A percentile compares a stretch with the other conserved stretches of the same genome.
Conservation (phyloP, 2,113 vertebrate genomes). For the cattle (Bos taurus) region DNA sequence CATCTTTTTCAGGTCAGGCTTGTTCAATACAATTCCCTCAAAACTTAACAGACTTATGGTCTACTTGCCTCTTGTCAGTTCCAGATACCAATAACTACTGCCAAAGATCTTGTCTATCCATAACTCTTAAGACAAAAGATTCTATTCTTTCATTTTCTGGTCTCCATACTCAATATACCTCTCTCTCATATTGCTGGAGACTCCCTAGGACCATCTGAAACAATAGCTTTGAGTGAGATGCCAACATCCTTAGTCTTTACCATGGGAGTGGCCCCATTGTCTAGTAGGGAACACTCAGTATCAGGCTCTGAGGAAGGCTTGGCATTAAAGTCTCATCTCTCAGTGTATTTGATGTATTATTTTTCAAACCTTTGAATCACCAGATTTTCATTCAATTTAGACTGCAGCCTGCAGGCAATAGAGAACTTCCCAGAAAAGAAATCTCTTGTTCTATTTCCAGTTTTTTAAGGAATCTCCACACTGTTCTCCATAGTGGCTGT, state of each 20-base stretch:
- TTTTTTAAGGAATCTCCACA: too few relatives aligned
- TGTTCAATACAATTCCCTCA: slow-evolving; percentile 44
- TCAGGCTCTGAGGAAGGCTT: background rate
- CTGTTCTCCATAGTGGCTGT: too few relatives aligned
- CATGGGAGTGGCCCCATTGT: background rate
- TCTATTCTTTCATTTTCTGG: slow-evolving; percentile 18
- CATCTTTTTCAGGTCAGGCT: background rate
- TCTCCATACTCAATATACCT: background rate
- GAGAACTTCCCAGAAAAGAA: background rate
- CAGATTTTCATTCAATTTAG: background rate
- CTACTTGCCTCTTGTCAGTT: slow-evolving; percentile 31
- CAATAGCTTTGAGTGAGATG: background rate
- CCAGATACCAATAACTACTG: slow-evolving; percentile 11
- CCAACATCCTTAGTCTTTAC: background rate
- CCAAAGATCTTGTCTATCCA: background rate
- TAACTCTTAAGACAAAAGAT: slow-evolving; percentile 7
- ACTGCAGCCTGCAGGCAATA: background rate
- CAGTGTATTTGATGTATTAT: background rate
- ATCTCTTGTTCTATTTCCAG: background rate
- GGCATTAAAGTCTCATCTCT: background rate
- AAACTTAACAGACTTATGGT: background rate
- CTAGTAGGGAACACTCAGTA: background rate
- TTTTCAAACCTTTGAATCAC: background rate
- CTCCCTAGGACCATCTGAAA: background rate
- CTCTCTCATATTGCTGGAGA: background rate